Percentiles rank a stretch among this genome's conserved stretches.
These are phyloP conservation scores for Lethenteron reissneri DNA, from an alignment of 2,113 vertebrate genomes.

Conservation along the genomic window DNA sequence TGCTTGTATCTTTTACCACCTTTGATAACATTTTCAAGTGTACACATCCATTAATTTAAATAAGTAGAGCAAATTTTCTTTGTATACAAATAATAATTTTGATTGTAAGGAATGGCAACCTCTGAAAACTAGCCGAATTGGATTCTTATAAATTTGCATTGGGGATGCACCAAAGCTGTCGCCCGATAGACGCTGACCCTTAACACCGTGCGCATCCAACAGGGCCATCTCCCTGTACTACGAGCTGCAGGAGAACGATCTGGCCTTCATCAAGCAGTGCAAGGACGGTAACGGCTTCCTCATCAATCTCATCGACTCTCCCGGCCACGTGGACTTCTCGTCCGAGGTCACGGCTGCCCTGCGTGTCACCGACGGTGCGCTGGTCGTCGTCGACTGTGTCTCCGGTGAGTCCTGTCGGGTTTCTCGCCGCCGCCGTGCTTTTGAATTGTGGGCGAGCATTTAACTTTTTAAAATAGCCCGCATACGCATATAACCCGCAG, in stretches of 20 bases:
- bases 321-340: constrained; percentile 85
- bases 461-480: too few relatives aligned
- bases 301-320: constrained; percentile 87
- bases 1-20: too few relatives aligned
- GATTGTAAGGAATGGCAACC: neutral
- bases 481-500: too few relatives aligned
- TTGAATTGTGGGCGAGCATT: too few relatives aligned
- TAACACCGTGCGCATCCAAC: neutral
- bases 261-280: constrained; percentile 81
- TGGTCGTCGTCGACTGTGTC: constrained; percentile 86
- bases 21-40: too few relatives aligned
- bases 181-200: neutral
- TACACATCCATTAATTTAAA: too few relatives aligned
- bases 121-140: neutral
- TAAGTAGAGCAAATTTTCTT: neutral
- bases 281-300: constrained; percentile 73
- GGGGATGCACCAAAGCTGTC: too few relatives aligned
- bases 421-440: too few relatives aligned
- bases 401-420: constrained; percentile 38
- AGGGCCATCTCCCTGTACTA: constrained; percentile 83
- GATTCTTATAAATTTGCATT: too few relatives aligned
- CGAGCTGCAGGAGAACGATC: constrained; percentile 45
- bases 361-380: constrained; percentile 73
- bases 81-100: neutral
- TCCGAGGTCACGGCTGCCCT: constrained; percentile 88